Evolutionary conservation across 2,888 invertebrate species (phyloP).

Genomic region (Lingula anatina): DNA sequence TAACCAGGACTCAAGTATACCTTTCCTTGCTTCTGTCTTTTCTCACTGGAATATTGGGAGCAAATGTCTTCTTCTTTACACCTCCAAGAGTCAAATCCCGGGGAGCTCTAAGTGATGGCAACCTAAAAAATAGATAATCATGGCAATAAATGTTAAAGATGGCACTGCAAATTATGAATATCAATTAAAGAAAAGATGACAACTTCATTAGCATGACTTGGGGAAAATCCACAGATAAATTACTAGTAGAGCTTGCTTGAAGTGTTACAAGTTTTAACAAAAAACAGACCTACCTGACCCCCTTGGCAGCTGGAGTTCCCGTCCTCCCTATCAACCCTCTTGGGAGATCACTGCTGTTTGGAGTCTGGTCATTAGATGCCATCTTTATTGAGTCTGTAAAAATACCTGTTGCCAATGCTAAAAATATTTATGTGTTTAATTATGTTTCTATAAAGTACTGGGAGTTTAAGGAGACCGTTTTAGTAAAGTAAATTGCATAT

Average conservation of each 20-base stretch:
- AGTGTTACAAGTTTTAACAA: neutral
- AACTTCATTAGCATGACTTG: neutral
- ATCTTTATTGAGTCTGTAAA: too few relatives aligned
- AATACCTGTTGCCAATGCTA: too few relatives aligned
- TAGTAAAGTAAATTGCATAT: too few relatives aligned
- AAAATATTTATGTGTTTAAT: too few relatives aligned
- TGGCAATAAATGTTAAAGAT: neutral
- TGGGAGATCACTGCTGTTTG: slow-evolving; percentile 24
- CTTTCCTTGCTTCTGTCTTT: slow-evolving; percentile 25
- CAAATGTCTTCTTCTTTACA: slow-evolving; percentile 41
- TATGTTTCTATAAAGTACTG: too few relatives aligned
- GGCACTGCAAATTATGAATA: neutral
- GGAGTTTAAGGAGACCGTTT: too few relatives aligned
- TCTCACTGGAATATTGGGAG: slow-evolving; percentile 39
- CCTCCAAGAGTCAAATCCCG: slow-evolving; percentile 47
- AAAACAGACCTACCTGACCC: slow-evolving; percentile 23
- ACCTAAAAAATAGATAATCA: slow-evolving; percentile 16
- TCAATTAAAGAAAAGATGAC: neutral
- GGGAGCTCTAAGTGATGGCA: slow-evolving; percentile 40
- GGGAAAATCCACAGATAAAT: too few relatives aligned
- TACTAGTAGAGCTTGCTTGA: too few relatives aligned
- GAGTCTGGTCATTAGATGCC: slow-evolving; percentile 11
- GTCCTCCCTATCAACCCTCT: slow-evolving; percentile 38
- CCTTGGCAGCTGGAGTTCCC: slow-evolving; percentile 35
- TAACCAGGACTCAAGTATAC: slow-evolving; percentile 15